Percentiles rank a stretch among this genome's conserved stretches.
Conservation (phyloP, 2,113 vertebrate genomes). For the Campylorhamphus procurvoides region DNA sequence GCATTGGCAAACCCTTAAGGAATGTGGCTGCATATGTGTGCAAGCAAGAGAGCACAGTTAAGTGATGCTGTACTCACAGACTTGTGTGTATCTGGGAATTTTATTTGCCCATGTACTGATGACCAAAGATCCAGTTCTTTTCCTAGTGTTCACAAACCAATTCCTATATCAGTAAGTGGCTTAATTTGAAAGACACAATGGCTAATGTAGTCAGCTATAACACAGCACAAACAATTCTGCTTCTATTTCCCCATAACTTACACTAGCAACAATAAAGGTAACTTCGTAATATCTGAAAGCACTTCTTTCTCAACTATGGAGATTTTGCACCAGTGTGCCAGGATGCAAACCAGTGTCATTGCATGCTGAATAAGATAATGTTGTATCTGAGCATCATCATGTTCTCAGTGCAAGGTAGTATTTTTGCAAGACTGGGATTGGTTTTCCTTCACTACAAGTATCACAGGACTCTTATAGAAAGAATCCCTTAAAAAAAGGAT, state of each 20-base stretch:
- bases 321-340: neutral
- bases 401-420: neutral
- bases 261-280: neutral
- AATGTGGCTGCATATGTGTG: neutral
- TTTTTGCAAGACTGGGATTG: neutral
- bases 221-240: neutral
- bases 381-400: neutral
- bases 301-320: neutral
- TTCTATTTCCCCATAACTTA: neutral
- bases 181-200: neutral
- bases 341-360: neutral
- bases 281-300: neutral
- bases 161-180: neutral
- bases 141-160: neutral
- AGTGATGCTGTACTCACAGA: neutral
- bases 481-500: neutral
- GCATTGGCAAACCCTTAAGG: conserved; percentile 17
- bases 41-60: neutral
- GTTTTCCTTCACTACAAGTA: neutral
- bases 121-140: neutral
- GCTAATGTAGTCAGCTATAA: neutral
- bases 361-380: neutral
- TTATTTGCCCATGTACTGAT: neutral
- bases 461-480: neutral
- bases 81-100: neutral